A percentile compares a stretch with the other conserved stretches of the same genome.
phyloP scores from a whole-genome alignment of 2,113 vertebrate genomes.

The Panurus biarmicus region DNA sequence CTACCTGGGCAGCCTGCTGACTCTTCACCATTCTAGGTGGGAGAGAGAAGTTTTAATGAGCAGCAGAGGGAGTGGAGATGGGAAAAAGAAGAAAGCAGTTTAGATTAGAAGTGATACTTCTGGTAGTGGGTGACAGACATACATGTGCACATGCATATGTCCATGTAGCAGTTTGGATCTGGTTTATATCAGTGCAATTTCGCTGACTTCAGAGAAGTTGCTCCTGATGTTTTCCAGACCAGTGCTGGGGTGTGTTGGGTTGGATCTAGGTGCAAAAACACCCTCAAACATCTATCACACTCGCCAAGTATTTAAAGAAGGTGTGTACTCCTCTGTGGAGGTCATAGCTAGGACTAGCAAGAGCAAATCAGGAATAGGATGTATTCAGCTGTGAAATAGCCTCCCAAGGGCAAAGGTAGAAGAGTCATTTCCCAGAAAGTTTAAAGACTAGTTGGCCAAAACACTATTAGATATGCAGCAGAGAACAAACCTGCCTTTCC shows the following conservation, averaged over 20 bases:
- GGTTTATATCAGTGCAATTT: background rate
- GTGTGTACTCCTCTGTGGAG: background rate
- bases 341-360: conserved; percentile 22
- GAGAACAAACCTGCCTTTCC: conserved; percentile 38
- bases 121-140: background rate
- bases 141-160: background rate
- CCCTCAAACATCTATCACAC: background rate
- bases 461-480: conserved; percentile 26
- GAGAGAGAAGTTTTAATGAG: conserved; percentile 54
- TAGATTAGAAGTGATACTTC: background rate
- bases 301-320: background rate
- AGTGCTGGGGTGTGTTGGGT: background rate
- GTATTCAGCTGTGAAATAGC: conserved; percentile 56
- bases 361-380: background rate
- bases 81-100: background rate
- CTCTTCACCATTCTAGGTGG: background rate
- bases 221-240: background rate
- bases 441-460: conserved; percentile 41
- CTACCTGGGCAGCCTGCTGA: conserved; percentile 19
- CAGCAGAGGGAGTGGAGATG: background rate
- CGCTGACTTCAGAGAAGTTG: background rate
- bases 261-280: background rate
- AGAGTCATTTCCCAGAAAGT: conserved; percentile 25
- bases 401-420: conserved; percentile 40
- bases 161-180: background rate